phyloP scores from a whole-genome alignment of 2,797 vertebrate genomes.

The Gallirallus australis region DNA sequence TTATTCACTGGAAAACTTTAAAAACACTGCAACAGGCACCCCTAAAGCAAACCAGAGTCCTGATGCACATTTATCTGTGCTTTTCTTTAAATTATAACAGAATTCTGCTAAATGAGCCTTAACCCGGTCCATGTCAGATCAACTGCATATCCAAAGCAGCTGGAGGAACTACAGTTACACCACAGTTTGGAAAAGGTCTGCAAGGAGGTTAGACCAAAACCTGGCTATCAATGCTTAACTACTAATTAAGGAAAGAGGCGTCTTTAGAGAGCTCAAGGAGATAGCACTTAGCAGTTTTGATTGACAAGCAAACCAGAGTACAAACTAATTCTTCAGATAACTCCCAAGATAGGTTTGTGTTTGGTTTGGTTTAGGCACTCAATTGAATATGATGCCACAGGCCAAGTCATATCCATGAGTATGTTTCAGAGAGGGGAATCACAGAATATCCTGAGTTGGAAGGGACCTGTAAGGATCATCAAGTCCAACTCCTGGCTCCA shows the following conservation, averaged over 20 bases:
- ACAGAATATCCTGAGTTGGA: too few relatives aligned
- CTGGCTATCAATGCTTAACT: neutral
- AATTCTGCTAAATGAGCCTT: neutral
- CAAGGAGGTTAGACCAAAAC: neutral
- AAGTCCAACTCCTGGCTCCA: too few relatives aligned
- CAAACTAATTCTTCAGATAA: neutral
- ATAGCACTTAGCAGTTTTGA: neutral
- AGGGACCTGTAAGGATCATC: too few relatives aligned
- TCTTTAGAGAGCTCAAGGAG: neutral
- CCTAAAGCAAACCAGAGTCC: neutral
- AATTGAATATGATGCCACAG: neutral
- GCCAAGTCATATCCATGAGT: neutral
- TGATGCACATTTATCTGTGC: neutral
- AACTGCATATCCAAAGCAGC: neutral
- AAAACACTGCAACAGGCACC: neutral
- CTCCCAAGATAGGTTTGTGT: neutral
- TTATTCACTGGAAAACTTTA: neutral
- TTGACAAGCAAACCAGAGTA: neutral
- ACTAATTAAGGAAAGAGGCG: neutral
- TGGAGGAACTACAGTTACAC: neutral
- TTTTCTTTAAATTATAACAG: neutral
- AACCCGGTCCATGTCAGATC: neutral
- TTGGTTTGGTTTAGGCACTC: neutral
- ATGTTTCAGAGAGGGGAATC: neutral
- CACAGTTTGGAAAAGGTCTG: neutral